Evolutionary conservation across 2,888 invertebrate species (phyloP), one percentile per base, ranked within the genome.

Genomic region (Drosophila longiperda): DNA sequence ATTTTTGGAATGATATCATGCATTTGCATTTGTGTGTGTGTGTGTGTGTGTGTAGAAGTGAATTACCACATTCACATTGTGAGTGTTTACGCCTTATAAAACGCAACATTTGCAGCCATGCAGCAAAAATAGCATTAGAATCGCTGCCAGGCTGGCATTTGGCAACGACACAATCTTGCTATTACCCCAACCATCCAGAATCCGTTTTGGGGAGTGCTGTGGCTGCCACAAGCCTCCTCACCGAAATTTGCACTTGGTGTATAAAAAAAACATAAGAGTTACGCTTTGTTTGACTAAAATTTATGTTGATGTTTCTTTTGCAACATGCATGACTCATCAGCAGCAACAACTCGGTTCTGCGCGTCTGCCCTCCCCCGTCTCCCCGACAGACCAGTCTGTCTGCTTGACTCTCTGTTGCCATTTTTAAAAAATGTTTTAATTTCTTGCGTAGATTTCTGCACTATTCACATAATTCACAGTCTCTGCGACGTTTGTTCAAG

Each of bases 231-330:
- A 20, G 20, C 32, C 40, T 20, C 48, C 23, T 55, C 34, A 20
- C 36, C 60, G 26, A 59, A 75, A 50, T 63, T 63, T 66, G 54
- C 75, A 74, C 68, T 70, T 55, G 66, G 20, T 38, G 32, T 58
- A 59, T 67, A 72, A 66, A 73, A 73, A 71, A 67, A 64, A 70
- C 77, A 73, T 66, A 77, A 83, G 67, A 77, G 87, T 79, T 79
- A 82, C 88, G 88, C 87, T 87, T 87, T 87, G 87, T 87, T 87
- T 87, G 87, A 88, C 88, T 87, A 78, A 86, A 88, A 87, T 87
- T 87, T 88, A 87, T 87, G 87, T 83, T 82, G 88, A 83, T 87
- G 82, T 76, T 87, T 78, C 76, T 80, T 75, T 82, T 80, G 57
- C 66, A 54, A 59, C 54, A 42, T 54, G 58, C 58, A 68, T 83